Evolutionary conservation across 2,888 invertebrate genomes (phyloP).

Genomic region (Drosophila barbarae): DNA sequence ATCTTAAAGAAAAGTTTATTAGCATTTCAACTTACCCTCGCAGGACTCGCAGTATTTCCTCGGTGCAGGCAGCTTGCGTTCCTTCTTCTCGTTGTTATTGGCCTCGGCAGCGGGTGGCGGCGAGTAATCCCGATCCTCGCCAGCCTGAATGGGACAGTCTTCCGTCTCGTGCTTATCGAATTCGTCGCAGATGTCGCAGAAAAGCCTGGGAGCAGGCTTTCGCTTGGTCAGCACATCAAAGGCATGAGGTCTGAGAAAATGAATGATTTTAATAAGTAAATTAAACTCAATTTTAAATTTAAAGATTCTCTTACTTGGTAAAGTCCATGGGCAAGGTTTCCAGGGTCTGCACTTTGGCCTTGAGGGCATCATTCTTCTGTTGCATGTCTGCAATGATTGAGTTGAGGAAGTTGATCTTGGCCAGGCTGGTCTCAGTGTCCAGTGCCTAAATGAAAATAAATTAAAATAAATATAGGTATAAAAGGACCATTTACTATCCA

Average conservation of each 20-base stretch:
- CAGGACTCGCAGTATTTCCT: constrained; percentile 95
- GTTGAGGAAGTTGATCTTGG: constrained; percentile 94
- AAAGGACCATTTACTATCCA: not conserved
- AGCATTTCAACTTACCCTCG: constrained; percentile 84
- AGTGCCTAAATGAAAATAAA: constrained; percentile 12
- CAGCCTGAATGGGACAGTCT: constrained; percentile 94
- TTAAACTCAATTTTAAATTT: not conserved
- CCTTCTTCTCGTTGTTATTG: constrained; percentile 71
- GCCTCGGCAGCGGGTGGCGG: constrained; percentile 56
- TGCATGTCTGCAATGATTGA: constrained; percentile 98
- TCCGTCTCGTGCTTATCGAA: constrained; percentile 99
- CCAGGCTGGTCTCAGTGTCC: constrained; percentile 81
- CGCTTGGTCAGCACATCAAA: constrained; percentile 80
- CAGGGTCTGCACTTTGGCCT: constrained; percentile 88
- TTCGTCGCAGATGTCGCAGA: constrained; percentile 98
- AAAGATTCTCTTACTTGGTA: constrained; percentile 80
- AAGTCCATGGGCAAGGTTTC: constrained; percentile 81
- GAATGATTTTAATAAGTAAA: not conserved
- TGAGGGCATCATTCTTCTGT: constrained; percentile 91
- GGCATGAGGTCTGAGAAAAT: constrained; percentile 80
- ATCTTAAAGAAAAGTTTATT: not conserved
- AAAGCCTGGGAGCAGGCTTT: constrained; percentile 87
- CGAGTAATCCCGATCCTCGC: constrained; percentile 80
- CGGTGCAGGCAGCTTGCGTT: constrained; percentile 79
- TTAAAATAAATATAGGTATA: too few relatives aligned